These are phyloP conservation scores for Malurus elegans DNA, from an alignment of 2,113 vertebrate species.

Conservation along the genomic window DNA sequence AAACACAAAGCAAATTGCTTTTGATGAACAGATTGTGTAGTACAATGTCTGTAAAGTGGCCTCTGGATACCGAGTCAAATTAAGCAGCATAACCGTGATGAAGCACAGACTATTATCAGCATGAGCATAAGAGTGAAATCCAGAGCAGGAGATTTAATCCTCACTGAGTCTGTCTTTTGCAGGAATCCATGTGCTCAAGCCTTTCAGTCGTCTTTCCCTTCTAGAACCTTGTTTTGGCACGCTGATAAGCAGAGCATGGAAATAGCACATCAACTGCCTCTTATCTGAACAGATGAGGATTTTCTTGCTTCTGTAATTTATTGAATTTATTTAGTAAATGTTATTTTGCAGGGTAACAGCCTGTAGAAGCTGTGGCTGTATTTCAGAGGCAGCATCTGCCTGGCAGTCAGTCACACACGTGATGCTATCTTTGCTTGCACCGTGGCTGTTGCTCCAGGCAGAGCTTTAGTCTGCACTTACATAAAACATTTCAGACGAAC, in stretches of 20 bases:
- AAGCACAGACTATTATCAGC: neutral
- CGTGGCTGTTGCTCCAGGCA: neutral
- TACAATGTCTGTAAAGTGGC: neutral
- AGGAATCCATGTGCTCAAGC: too few relatives aligned
- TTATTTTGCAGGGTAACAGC: neutral
- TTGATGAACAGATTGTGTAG: neutral
- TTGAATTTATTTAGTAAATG: neutral
- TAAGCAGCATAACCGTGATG: neutral
- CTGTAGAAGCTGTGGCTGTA: neutral
- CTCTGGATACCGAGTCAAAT: neutral
- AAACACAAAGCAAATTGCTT: neutral
- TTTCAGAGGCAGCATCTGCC: neutral
- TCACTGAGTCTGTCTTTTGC: neutral
- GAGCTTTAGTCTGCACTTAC: neutral
- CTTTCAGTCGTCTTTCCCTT: neutral
- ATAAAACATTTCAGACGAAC: constrained; percentile 21
- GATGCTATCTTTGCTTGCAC: neutral
- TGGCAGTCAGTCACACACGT: neutral
- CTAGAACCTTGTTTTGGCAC: neutral
- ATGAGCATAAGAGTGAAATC: neutral
- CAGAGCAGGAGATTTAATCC: neutral
- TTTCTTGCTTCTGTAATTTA: neutral
- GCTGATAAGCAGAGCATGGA: neutral
- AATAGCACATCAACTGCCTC: neutral
- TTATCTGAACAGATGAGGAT: neutral